Base-by-base conservation (phyloP, 2,113 vertebrate species). In the Cyphotilapia sp. region DNA sequence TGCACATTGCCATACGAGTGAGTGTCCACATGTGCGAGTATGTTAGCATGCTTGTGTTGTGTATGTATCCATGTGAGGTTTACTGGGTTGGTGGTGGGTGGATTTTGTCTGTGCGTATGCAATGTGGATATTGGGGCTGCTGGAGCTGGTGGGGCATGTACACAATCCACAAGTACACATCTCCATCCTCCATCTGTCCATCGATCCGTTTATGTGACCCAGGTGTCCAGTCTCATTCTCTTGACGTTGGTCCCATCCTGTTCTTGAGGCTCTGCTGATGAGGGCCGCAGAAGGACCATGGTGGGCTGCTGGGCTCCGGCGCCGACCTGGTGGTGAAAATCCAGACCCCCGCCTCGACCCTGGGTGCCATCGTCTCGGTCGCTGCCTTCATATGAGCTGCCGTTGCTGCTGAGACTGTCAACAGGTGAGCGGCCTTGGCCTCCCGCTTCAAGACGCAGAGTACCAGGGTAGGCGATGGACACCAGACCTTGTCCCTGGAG, bases 331-430 rank as follows among this genome's bases (percentile, higher is more conserved):
- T 93, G 93, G 94, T 96, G 90, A 87, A 97, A 98, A 89, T 98
- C 97, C 5, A 92, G 94, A 38, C 96, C 96, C 19, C 95, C 94
- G 1, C 90, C 85, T 12, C 93, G 82, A 5, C 92, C 90, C 54
- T 94, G 95, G 84, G 82, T 47, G 27, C 95, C 92, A 5, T 99
- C 98, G 4, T 99, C 98, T 84, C 98, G 96, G 94, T 99, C 98
- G n/a, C 96, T 97, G 56, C 98, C 97, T 8, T 99, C 98, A 22
- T 98, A 99, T 49, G 98, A 97, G 94, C 98, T 98, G 86, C 97
- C 97, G 31, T 97, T 98, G 96, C 98, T 99, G 97, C 98, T 98
- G 94, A 99, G 98, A 96, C 97, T 97, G 91, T 99, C 97, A 1
- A 97, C 97, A 1, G 97, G 98, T 0, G 97, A 98, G 87, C 97